Conservation (phyloP, 92 coral and sea anemone species). For the Zoanthus sociatus region DNA sequence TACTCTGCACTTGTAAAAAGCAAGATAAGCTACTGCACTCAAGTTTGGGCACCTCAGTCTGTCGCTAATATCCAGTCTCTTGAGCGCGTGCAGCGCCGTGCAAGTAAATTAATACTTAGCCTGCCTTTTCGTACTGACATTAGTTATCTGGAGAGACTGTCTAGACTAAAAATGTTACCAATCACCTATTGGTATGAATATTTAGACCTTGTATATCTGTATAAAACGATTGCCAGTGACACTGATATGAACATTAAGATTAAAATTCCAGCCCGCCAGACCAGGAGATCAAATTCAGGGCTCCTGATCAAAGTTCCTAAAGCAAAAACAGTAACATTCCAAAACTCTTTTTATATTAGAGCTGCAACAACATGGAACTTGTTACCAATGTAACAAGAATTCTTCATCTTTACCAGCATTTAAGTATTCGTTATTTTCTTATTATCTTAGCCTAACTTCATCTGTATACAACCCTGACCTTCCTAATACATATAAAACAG, state of each 20-base stretch:
- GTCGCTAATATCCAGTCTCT: constrained; percentile 24
- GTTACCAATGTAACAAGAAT: neutral
- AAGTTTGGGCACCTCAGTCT: constrained; percentile 16
- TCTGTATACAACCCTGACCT: no score
- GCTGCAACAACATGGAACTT: neutral
- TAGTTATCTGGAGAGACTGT: constrained; percentile 16
- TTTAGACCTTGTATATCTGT: neutral
- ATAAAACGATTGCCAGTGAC: neutral
- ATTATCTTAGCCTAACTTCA: constrained; percentile 16
- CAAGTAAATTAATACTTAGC: no score
- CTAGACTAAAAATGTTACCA: constrained; percentile 19
- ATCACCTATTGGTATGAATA: constrained; percentile 3
- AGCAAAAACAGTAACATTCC: no score
- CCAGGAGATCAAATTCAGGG: no score
- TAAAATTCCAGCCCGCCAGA: no score
- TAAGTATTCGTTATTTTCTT: constrained; percentile 1
- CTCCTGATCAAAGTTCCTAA: no score
- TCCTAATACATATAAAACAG: no score
- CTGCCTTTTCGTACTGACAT: constrained; percentile 17
- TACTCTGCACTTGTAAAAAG: constrained; percentile 12
- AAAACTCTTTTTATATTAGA: no score
- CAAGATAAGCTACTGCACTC: neutral
- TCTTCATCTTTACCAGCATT: no score
- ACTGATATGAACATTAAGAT: no score
- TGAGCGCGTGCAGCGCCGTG: no score